Evolutionary conservation across 1,140 invertebrate genomes (phyloP).

Genomic region (Cherax quadricarinatus): DNA sequence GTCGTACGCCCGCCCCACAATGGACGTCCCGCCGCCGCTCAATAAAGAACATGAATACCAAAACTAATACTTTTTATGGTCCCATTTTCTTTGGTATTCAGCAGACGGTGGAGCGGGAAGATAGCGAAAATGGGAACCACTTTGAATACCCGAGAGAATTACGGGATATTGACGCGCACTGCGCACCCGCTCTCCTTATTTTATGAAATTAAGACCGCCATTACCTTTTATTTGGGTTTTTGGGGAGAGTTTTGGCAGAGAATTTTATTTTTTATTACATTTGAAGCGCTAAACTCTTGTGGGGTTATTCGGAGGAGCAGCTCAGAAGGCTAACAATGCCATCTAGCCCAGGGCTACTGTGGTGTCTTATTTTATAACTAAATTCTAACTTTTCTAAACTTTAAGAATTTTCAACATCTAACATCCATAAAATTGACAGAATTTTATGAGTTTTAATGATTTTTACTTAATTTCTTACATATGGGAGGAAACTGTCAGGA

Average conservation of each 20-base stretch:
- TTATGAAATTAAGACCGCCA: slow-evolving; percentile 35
- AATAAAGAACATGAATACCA: slow-evolving; percentile 61
- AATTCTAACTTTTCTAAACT: neutral
- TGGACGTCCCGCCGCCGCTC: slow-evolving; percentile 21
- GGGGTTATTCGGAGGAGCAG: too few species aligned
- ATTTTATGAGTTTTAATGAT: neutral
- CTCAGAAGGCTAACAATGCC: too few species aligned
- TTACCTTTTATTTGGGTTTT: neutral
- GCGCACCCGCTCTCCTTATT: neutral
- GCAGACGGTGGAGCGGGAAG: slow-evolving; percentile 47
- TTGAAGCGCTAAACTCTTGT: too few species aligned
- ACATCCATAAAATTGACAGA: neutral
- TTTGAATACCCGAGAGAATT: slow-evolving; percentile 48
- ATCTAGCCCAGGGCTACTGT: neutral
- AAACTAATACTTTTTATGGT: slow-evolving; percentile 62
- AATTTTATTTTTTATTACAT: too few species aligned
- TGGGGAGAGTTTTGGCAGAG: neutral
- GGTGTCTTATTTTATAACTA: neutral
- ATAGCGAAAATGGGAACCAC: slow-evolving; percentile 54
- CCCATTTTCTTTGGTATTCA: slow-evolving; percentile 59
- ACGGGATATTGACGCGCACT: slow-evolving; percentile 41
- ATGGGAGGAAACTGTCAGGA: too few species aligned
- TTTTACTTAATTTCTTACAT: too few species aligned
- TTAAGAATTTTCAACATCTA: neutral
- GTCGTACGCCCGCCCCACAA: slow-evolving; percentile 14